These are phyloP conservation scores for Notoglanidium macrostoma DNA, from an alignment of 2,797 vertebrate genomes.

Conservation along the genomic window DNA sequence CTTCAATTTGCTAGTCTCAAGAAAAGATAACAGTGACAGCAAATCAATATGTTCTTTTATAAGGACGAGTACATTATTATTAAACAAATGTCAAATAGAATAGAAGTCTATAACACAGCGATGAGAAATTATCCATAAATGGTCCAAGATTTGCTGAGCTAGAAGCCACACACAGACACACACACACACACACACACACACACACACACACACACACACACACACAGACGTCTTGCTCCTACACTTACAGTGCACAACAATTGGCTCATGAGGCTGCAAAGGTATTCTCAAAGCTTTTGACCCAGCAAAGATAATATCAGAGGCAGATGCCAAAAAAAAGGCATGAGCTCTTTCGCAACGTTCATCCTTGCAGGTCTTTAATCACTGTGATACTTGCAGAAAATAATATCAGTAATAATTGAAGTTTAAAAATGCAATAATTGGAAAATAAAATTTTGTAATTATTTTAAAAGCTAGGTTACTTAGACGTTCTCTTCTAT, in stretches of 20 bases:
- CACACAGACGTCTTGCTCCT: background rate
- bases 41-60: background rate
- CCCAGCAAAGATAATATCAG: background rate
- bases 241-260: background rate
- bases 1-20: background rate
- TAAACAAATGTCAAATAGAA: background rate
- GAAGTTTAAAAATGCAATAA: background rate
- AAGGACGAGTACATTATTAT: background rate
- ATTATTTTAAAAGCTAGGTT: conserved; percentile 21
- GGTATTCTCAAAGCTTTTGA: background rate
- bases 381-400: background rate
- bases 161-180: background rate
- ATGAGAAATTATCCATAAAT: background rate
- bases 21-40: background rate
- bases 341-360: background rate
- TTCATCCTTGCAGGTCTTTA: background rate
- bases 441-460: background rate
- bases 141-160: background rate
- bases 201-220: too few relatives aligned
- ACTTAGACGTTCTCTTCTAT: background rate
- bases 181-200: background rate
- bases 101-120: background rate
- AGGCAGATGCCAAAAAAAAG: background rate
- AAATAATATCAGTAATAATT: background rate
- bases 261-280: background rate